phyloP scores from a whole-genome alignment of 2,797 vertebrate species.

The Echeneis naucrates region DNA sequence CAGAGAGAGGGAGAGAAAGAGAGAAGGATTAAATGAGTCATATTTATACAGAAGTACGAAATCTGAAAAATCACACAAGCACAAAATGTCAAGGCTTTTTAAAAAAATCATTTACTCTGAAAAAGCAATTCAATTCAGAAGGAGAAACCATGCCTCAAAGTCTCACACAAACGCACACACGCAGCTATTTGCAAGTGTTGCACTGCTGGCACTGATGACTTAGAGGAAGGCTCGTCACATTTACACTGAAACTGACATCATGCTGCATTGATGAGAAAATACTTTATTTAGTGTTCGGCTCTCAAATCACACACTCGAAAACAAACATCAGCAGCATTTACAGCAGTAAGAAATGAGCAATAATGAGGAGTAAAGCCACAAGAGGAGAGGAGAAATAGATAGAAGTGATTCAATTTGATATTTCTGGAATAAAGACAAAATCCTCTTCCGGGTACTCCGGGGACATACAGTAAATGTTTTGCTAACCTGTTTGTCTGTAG shows the following conservation, averaged over 20 bases:
- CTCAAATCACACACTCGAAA: slow-evolving; percentile 12
- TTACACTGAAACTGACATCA: slow-evolving; percentile 51
- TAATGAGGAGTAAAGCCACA: background rate
- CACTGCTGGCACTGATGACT: slow-evolving; percentile 33
- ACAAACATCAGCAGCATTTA: slow-evolving; percentile 18
- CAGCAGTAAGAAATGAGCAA: background rate
- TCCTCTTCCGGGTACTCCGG: slow-evolving; percentile 11
- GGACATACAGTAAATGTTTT: slow-evolving; percentile 48
- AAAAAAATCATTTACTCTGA: slow-evolving; percentile 23
- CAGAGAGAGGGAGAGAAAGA: no score
- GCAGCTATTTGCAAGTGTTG: slow-evolving; percentile 19
- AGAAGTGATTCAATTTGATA: slow-evolving; percentile 47
- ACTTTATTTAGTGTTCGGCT: background rate
- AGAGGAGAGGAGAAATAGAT: background rate
- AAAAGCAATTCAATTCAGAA: slow-evolving; percentile 24
- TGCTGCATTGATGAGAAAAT: slow-evolving; percentile 37
- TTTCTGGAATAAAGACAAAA: slow-evolving; percentile 49
- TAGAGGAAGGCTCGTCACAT: slow-evolving; percentile 23
- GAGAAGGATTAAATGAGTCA: slow-evolving; percentile 36
- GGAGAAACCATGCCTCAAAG: slow-evolving; percentile 8
- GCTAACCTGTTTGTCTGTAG: slow-evolving; percentile 59
- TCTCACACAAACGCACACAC: background rate
- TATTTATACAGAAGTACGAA: slow-evolving; percentile 26
- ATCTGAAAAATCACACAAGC: slow-evolving; percentile 38
- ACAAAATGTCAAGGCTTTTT: slow-evolving; percentile 50